Evolutionary conservation across 2,888 invertebrate genomes (phyloP).

Genomic region (Cantharis rustica): DNA sequence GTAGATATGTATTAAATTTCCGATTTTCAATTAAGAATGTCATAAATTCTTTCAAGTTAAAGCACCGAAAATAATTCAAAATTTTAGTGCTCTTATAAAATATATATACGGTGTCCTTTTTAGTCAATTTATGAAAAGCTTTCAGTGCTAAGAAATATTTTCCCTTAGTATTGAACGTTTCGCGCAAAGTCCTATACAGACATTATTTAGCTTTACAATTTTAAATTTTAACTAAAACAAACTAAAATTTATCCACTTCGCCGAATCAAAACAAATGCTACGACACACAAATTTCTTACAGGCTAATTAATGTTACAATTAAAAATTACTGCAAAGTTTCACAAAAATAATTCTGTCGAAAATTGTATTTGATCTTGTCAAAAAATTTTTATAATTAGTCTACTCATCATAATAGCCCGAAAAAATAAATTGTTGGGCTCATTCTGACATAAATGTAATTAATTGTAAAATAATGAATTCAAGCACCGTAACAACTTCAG

Average conservation of each 20-base stretch:
- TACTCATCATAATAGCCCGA: background rate
- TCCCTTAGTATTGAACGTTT: too few species aligned
- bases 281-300: background rate
- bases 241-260: background rate
- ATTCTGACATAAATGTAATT: background rate
- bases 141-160: background rate
- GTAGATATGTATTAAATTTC: background rate
- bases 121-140: background rate
- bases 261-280: background rate
- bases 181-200: background rate
- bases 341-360: background rate
- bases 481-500: constrained; percentile 1
- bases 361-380: background rate
- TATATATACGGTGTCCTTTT: background rate
- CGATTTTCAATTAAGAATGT: background rate
- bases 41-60: too few species aligned
- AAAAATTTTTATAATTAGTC: background rate
- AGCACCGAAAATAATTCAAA: background rate
- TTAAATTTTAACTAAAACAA: background rate
- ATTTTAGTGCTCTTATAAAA: background rate
- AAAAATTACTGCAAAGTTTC: background rate
- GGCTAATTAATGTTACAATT: background rate
- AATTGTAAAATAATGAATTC: constrained; percentile 4
- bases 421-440: background rate
- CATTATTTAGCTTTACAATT: background rate